Evolutionary conservation across 2,113 vertebrate species (phyloP).

Genomic region (Anolis carolinensis): DNA sequence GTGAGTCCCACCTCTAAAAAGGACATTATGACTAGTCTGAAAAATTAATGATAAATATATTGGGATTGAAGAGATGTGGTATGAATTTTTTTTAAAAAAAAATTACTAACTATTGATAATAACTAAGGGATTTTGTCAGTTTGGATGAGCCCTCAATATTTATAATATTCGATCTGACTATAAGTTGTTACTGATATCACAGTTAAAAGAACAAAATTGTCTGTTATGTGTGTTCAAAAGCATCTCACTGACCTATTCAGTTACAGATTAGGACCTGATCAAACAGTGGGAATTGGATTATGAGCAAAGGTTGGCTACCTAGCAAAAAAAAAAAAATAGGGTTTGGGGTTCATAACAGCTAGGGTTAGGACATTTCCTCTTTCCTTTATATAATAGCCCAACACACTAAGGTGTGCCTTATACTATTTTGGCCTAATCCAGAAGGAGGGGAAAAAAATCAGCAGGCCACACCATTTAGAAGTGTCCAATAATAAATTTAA

Average conservation of each 20-base stretch:
- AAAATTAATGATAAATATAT: too few relatives aligned
- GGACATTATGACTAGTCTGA: too few relatives aligned
- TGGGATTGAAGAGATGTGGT: too few relatives aligned
- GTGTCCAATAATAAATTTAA: slow-evolving; percentile 67
- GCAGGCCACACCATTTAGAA: slow-evolving; percentile 62
- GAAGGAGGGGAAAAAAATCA: background rate
- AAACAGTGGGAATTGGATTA: background rate
- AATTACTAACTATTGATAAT: too few relatives aligned
- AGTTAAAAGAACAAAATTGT: background rate
- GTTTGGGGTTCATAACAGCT: background rate
- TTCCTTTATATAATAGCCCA: slow-evolving; percentile 9
- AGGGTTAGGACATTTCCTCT: background rate
- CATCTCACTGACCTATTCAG: background rate
- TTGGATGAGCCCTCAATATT: background rate
- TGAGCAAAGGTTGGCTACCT: background rate
- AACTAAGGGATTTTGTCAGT: too few relatives aligned
- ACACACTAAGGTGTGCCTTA: slow-evolving; percentile 41
- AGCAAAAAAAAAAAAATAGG: slow-evolving; percentile 16
- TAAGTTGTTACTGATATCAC: background rate
- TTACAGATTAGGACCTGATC: background rate
- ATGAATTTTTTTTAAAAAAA: too few relatives aligned
- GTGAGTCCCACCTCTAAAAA: too few relatives aligned
- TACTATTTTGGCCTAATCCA: background rate
- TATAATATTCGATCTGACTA: background rate
- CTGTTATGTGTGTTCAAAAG: slow-evolving; percentile 19